Conservation (phyloP, 2,113 vertebrate genomes). For the Menura novaehollandiae region DNA sequence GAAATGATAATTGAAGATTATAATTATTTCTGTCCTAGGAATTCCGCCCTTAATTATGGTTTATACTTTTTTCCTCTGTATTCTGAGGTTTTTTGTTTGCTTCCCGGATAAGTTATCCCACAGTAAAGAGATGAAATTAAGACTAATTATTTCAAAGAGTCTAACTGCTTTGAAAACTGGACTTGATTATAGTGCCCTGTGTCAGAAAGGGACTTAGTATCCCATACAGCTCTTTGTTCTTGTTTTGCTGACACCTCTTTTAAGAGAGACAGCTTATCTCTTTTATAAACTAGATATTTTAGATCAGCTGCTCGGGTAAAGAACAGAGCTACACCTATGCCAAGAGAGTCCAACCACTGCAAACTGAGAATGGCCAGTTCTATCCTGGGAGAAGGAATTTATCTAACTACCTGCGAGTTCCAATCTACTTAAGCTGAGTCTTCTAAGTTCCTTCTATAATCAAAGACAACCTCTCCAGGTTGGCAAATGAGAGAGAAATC, state of each 20-base stretch:
- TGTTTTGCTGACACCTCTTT: neutral
- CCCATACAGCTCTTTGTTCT: neutral
- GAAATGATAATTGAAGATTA: neutral
- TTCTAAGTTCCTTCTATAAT: neutral
- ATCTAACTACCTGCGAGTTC: neutral
- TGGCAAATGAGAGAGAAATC: neutral
- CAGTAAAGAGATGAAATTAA: neutral
- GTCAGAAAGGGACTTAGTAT: neutral
- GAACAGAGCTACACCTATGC: neutral
- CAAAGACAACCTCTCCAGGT: neutral
- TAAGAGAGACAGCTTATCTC: neutral
- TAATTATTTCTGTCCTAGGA: neutral
- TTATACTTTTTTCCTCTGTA: neutral
- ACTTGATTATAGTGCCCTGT: neutral
- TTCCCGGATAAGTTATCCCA: neutral
- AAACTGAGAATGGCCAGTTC: neutral
- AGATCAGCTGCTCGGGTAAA: neutral
- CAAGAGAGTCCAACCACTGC: neutral
- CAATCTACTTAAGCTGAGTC: neutral
- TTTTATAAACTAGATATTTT: neutral
- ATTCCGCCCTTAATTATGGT: neutral
- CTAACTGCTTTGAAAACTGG: neutral
- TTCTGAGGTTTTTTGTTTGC: neutral
- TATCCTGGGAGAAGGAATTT: neutral
- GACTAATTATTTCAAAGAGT: neutral